Evolutionary conservation across 2,797 vertebrate species (phyloP).

Genomic region (Nannoperca obscura): DNA sequence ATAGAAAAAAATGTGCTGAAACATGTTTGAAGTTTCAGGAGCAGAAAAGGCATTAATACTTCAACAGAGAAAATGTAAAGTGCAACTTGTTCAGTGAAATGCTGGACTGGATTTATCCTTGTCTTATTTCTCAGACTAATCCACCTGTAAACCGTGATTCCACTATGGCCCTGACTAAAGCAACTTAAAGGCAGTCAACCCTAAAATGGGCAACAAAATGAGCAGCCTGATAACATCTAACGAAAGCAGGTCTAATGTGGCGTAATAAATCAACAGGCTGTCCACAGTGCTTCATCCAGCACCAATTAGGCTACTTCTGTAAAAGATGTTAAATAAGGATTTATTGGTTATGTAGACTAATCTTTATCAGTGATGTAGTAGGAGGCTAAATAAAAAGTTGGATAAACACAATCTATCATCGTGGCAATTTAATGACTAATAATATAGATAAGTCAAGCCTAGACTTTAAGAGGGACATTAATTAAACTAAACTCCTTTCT

Average conservation of each 20-base stretch:
- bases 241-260: conserved; percentile 62
- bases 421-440: conserved; percentile 53
- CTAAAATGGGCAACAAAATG: conserved; percentile 64
- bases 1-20: neutral
- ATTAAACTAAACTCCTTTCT: conserved; percentile 1
- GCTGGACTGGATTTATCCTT: neutral
- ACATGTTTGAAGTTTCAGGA: neutral
- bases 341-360: conserved; percentile 26
- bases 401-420: conserved; percentile 64
- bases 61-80: neutral
- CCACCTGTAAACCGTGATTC: conserved; percentile 8
- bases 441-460: conserved; percentile 10
- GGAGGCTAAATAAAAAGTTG: conserved; percentile 52
- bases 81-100: neutral
- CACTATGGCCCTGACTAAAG: conserved; percentile 4
- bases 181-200: conserved; percentile 52
- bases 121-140: conserved; percentile 52
- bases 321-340: conserved; percentile 65
- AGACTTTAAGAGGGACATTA: neutral
- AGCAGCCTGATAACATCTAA: conserved; percentile 71
- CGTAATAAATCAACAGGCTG: conserved; percentile 70
- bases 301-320: conserved; percentile 53
- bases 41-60: neutral
- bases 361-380: conserved; percentile 52
- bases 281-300: conserved; percentile 36